Evolutionary conservation across 2,113 vertebrate genomes (phyloP).

Genomic region (Vimba vimba): DNA sequence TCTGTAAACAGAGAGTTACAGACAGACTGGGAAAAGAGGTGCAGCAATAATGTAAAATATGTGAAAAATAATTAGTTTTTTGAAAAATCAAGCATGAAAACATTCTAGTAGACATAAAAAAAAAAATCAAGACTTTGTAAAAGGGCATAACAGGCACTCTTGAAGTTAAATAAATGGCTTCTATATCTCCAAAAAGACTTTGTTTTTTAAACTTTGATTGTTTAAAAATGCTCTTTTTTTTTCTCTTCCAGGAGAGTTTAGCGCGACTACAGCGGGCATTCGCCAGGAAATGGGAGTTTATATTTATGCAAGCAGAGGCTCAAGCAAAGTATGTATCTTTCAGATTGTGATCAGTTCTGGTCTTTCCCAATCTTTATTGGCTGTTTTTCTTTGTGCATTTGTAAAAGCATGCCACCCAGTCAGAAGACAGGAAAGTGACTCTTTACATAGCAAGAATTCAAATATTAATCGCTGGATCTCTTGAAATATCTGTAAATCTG

Average conservation of each 20-base stretch:
- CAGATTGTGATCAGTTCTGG: neutral
- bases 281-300: conserved; percentile 98
- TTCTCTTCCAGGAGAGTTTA: conserved; percentile 89
- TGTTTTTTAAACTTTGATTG: neutral
- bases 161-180: neutral
- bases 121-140: no score
- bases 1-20: no score
- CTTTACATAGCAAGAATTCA: neutral
- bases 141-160: no score
- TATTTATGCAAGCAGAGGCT: conserved; percentile 99
- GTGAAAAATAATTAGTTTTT: no score
- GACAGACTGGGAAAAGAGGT: no score
- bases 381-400: conserved; percentile 7
- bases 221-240: conserved; percentile 40
- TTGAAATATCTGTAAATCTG: neutral
- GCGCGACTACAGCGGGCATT: conserved; percentile 95
- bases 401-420: neutral
- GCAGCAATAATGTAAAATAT: no score
- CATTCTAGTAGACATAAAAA: no score
- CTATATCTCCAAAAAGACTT: neutral
- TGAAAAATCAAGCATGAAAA: no score
- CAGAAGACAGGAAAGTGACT: neutral
- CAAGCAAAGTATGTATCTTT: conserved; percentile 93
- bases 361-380: neutral
- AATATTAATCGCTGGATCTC: neutral